Evolutionary conservation across 2,113 vertebrate species (phyloP), one percentile per base, ranked within the genome.

Genomic region (Pyrgilauda ruficollis): DNA sequence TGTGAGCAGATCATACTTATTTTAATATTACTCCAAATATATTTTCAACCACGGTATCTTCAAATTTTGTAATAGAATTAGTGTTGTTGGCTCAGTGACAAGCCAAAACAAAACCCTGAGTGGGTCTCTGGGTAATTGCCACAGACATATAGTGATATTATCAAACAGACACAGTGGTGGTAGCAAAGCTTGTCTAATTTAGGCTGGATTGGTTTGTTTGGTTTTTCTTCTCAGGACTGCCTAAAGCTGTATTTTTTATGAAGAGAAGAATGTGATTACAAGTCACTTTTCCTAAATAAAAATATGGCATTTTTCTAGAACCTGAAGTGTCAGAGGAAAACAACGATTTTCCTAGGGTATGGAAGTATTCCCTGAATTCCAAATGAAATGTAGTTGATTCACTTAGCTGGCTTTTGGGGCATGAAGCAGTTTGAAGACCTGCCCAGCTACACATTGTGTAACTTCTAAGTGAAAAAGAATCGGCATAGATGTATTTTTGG

Each of bases 331-430:
- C 31, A 23, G 43, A 53, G 55, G 43, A 76, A 67, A n/a, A 37
- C 4, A 15, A 20, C 28, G 28, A 31, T 26, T 77, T 17, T 43
- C 21, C 24, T 43, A 18, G 11, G 0, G 6, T 23, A 2, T 26
- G 9, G 61, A 67, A 44, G 8, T 0, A 4, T 18, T 15, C 3
- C 1, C 15, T 30, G 43, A 24, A 43, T 82, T 76, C 35, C 49
- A 75, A 20, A 31, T 20, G 23, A 79, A 90, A 35, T 2, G 4
- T 44, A 20, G 43, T 12, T 31, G 17, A 49, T 41, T 46, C 62
- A 30, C 23, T 1, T 3, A n/a, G 49, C 47, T 67, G 59, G 16
- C 31, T 82, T 53, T 47, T 20, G 70, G 44, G 67, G 11, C 75
- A 53, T 7, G 24, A 75, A 44, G 13, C 16, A 11, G 8, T 18